phyloP scores from a whole-genome alignment of 2,797 vertebrate genomes.

The Dallia pectoralis region DNA sequence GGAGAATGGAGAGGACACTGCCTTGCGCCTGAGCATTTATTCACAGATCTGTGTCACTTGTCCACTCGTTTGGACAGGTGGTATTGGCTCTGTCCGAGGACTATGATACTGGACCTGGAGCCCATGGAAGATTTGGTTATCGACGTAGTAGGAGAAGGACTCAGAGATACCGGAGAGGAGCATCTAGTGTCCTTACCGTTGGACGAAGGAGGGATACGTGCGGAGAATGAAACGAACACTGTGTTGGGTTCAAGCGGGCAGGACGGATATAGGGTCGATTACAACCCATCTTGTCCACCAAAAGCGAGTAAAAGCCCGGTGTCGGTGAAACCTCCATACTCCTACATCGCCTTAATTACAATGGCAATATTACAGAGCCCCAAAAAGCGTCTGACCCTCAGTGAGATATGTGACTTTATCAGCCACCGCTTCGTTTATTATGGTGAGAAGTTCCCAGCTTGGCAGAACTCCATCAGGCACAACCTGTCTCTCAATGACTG shows the following conservation, averaged over 20 bases:
- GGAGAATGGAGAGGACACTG: slow-evolving; percentile 44
- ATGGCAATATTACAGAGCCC: slow-evolving; percentile 91
- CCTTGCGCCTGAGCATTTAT: background rate
- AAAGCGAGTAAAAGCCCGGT: slow-evolving; percentile 61
- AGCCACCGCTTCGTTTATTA: slow-evolving; percentile 86
- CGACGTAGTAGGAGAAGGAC: slow-evolving; percentile 77
- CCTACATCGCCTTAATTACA: slow-evolving; percentile 88
- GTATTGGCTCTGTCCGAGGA: slow-evolving; percentile 51
- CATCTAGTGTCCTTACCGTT: slow-evolving; percentile 42
- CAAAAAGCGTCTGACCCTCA: slow-evolving; percentile 83
- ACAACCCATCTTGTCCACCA: slow-evolving; percentile 35
- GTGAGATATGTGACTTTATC: slow-evolving; percentile 91
- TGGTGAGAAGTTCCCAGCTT: slow-evolving; percentile 84
- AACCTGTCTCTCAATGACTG: slow-evolving; percentile 85
- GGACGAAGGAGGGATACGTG: slow-evolving; percentile 50
- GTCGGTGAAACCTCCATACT: slow-evolving; percentile 84
- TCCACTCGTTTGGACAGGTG: slow-evolving; percentile 68
- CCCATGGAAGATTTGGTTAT: slow-evolving; percentile 77
- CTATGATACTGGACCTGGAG: slow-evolving; percentile 77
- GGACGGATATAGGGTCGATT: slow-evolving; percentile 41
- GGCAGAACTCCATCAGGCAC: slow-evolving; percentile 85
- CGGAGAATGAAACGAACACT: slow-evolving; percentile 43
- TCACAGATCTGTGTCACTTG: slow-evolving; percentile 32
- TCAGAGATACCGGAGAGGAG: slow-evolving; percentile 65
- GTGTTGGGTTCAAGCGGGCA: slow-evolving; percentile 37